Base-by-base conservation (phyloP, 2,797 vertebrate species). In the Halcyon chelicuti region DNA sequence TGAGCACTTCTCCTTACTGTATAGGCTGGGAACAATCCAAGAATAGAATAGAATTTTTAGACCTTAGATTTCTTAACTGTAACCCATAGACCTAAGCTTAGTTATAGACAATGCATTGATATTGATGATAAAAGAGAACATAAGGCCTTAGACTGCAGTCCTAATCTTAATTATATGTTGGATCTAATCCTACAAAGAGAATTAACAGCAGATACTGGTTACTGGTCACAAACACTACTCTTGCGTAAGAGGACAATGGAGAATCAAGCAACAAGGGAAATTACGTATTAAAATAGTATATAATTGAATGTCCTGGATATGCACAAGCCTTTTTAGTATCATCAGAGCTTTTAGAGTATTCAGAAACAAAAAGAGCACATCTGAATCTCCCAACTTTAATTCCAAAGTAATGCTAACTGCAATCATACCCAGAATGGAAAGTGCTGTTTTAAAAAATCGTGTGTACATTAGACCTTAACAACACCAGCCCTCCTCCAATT, bases 401-500 rank as follows among this genome's bases (percentile, higher is more conserved):
- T 10, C 25, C 29, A 55, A 77, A 72, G 18, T 58, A 88, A 33
- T 26, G 3, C 2, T 75, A 72, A 29, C 18, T 80, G 33, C 1
- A 44, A 52, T 44, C 31, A 58, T 14, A 54, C 3, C 1, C 28
- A 40, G 29, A 85, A 14, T 13, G 60, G 35, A 54, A 67, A 65
- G 4, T 22, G 2, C 0, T 22, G 3, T 0, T 77, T 83, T 61
- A 12, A 1, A 5, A 52, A 55, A 63, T 2, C 46, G 8, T 73
- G 6, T 42, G 3, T 39, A 10, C 2, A 15, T 76, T 19, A 46
- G 17, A 44, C 20, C 18, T 87, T 28, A 42, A 1, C 11, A 72
- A 2, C 37, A 42, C 16, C 16, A 61, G 1, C 3, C 16, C 8
- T 60, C 12, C n/a, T 76, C 9, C 8, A 13, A 0, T 46, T 79